Conservation (phyloP, 2,113 vertebrate species). For the Condylura cristata region DNA sequence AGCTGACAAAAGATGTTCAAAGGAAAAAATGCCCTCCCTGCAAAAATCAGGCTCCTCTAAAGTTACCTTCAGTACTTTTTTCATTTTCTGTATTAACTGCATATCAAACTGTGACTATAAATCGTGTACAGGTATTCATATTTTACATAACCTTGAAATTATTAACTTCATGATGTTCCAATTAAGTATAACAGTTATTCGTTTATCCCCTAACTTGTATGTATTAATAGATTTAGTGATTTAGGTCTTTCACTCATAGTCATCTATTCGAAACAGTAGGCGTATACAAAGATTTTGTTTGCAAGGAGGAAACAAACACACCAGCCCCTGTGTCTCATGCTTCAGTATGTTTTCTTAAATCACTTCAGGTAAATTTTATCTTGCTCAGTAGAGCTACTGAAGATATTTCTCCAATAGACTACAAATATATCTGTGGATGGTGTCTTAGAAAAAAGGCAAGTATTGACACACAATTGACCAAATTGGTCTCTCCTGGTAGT, state of each 20-base stretch:
- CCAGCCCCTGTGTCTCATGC: not conserved
- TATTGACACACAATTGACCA: not conserved
- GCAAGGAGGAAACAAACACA: not conserved
- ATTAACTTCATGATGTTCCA: not conserved
- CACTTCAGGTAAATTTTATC: not conserved
- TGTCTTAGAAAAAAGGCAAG: not conserved
- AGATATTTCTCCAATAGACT: not conserved
- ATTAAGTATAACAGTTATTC: not conserved
- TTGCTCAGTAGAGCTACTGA: not conserved
- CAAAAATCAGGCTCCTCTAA: not conserved
- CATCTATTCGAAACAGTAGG: not conserved
- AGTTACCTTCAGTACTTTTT: not conserved
- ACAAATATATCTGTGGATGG: not conserved
- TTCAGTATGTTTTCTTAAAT: constrained; percentile 1
- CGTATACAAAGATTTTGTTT: not conserved
- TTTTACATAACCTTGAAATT: constrained; percentile 8
- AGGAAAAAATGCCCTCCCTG: not conserved
- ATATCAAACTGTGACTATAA: not conserved
- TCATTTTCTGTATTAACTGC: not conserved
- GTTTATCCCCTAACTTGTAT: not conserved
- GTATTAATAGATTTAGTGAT: not conserved
- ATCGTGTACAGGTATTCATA: not conserved
- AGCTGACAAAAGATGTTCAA: not conserved
- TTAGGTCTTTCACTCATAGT: not conserved
- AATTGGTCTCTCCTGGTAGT: not conserved